Percentiles rank a stretch among this genome's conserved stretches.
phyloP scores from a whole-genome alignment of 2,797 vertebrate species.

The Anguilla marmorata region DNA sequence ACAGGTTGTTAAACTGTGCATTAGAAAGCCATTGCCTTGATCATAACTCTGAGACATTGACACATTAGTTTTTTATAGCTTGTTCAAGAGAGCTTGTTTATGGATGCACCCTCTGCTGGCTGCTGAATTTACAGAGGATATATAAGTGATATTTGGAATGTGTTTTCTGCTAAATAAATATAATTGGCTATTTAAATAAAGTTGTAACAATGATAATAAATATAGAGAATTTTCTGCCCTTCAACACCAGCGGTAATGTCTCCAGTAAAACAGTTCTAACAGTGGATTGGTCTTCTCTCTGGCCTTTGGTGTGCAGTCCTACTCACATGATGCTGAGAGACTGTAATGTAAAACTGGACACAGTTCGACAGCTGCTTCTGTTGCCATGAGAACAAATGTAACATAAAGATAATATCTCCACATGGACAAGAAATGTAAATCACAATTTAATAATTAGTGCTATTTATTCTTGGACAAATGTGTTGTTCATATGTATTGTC shows the following conservation, averaged over 20 bases:
- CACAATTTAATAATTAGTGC: no score
- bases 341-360: not conserved
- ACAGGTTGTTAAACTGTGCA: conserved; percentile 74
- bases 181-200: not conserved
- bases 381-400: not conserved
- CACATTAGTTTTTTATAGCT: not conserved
- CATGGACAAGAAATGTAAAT: not conserved
- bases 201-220: not conserved
- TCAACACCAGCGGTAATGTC: not conserved
- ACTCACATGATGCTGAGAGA: not conserved
- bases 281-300: not conserved
- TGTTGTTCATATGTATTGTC: not conserved
- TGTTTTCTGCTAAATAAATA: not conserved
- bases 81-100: not conserved
- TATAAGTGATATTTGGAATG: not conserved
- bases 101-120: not conserved
- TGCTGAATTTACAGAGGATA: not conserved
- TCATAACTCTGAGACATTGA: conserved; percentile 19
- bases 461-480: not conserved
- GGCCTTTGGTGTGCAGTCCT: not conserved
- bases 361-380: not conserved
- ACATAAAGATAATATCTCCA: not conserved
- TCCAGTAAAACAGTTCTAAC: not conserved
- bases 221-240: not conserved
- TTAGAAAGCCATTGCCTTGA: conserved; percentile 71